phyloP scores from a whole-genome alignment of 1,140 invertebrate species.

The Heliconius nattereri region DNA sequence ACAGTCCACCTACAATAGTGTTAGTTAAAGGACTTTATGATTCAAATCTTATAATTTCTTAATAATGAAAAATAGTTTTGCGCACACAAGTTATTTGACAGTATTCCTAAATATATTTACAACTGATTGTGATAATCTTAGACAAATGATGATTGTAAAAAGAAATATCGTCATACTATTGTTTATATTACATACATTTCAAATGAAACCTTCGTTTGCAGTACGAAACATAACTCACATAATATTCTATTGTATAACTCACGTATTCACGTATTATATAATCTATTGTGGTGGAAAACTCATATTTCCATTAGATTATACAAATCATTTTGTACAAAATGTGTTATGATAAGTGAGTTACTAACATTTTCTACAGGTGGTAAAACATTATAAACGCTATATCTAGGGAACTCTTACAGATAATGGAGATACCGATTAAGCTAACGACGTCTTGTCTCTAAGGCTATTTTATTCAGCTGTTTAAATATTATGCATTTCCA shows the following conservation, averaged over 20 bases:
- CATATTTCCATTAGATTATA: background rate
- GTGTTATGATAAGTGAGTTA: background rate
- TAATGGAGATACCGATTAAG: constrained; percentile 26
- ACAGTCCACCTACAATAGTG: background rate
- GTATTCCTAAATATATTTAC: background rate
- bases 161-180: too few relatives aligned
- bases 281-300: background rate
- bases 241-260: too few relatives aligned
- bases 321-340: background rate
- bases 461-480: constrained; percentile 23
- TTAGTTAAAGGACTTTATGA: background rate
- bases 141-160: too few relatives aligned
- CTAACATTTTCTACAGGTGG: background rate
- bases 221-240: too few relatives aligned
- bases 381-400: background rate
- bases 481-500: constrained; percentile 26
- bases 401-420: constrained; percentile 8
- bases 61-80: background rate
- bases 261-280: background rate
- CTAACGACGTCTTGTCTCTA: constrained; percentile 19
- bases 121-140: too few relatives aligned
- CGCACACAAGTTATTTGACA: background rate
- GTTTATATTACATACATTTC: too few relatives aligned
- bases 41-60: background rate
- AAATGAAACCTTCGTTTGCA: too few relatives aligned